Base-by-base conservation (phyloP, 2,888 invertebrate species). In the Athalia circularis region DNA sequence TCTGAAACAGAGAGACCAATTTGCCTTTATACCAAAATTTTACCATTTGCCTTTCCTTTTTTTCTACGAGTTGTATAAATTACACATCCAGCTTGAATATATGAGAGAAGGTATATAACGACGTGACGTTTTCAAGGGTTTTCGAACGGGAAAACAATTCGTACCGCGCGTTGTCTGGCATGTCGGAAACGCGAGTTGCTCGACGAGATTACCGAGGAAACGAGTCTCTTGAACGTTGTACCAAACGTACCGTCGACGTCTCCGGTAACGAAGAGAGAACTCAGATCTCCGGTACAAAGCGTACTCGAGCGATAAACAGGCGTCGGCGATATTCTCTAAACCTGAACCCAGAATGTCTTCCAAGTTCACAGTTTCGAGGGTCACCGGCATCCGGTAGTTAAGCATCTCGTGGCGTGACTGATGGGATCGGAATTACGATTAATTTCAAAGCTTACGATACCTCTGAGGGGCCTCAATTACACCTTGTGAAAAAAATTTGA, bases 201-300 rank as follows among this genome's bases (percentile, higher is more conserved):
- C 57, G 13, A 50, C 54, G n/a, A 47, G 72, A 59, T 59, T 45
- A 45, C 29, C 13, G n/a, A 72, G 62, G 75, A 62, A 75, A 52
- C 75, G 11, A 74, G 62, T 50, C 45, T 50, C 62, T 62, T 29
- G 13, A 74, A 50, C 61, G 29, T 29, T 29, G 2, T 29, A 29
- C 29, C 29, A 29, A 29, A 29, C 29, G 29, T 29, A 29, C 29
- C 29, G 29, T 29, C 29, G 29, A 29, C 29, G 62, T 50, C 47
- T 54, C 54, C 72, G 57, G 47, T 45, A 47, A 43, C 75, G 75
- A 62, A 62, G 29, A 29, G 59, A 65, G 52, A 72, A 59, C 47
- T 29, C 29, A 29, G 29, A 29, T 29, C 29, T 29, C 45, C 7
- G 45, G 50, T 45, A 59, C 72, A 72, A 72, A 72, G 72, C 72